Evolutionary conservation across 2,113 vertebrate genomes (phyloP), one percentile per base, ranked within the genome.

Genomic region (Petroica traversi): DNA sequence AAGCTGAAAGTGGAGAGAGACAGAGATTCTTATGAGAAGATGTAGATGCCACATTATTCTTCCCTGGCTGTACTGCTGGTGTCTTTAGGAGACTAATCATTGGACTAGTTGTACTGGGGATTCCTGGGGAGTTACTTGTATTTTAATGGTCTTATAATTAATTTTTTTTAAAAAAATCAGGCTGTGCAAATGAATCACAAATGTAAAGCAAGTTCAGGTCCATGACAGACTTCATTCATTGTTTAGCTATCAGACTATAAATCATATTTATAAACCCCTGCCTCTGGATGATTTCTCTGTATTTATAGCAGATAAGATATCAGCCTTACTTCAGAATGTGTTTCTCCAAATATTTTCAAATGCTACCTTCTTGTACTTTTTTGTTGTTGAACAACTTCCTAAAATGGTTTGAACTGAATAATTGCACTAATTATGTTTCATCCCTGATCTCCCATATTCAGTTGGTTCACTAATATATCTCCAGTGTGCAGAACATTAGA

Each of bases 231-330:
- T 55, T 46, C 31, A 26, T 85, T 95, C 22, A 61, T 54, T 83
- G 88, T 51, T 88, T 81, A 82, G 73, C 73, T 94, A 89, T 94
- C 52, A 83, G 40, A 43, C 85, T 81, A 38, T 85, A 93, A 93
- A 82, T 88, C 71, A 33, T 45, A 64, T 57, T 52, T 88, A 54
- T 22, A 86, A 92, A 83, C 45, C n/a, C 24, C 36, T 0, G 0
- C 38, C 58, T 3, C 5, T 90, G 46, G 38, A 93, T 79, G 78
- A 59, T 67, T 92, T 85, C 82, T 80, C 26, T 92, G 19, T 54
- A 66, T 82, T 79, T 87, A 58, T 73, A 95, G 95, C 80, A 64
- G 54, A 51, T 66, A 34, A 34, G 25, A 14, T 95, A 91, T 78
- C 74, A 78, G 67, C 16, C 9, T 85, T 62, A 29, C 33, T 62